Evolutionary conservation across 2,888 invertebrate species (phyloP), one percentile per base, ranked within the genome.

Genomic region (Opisthograptis luteolata): DNA sequence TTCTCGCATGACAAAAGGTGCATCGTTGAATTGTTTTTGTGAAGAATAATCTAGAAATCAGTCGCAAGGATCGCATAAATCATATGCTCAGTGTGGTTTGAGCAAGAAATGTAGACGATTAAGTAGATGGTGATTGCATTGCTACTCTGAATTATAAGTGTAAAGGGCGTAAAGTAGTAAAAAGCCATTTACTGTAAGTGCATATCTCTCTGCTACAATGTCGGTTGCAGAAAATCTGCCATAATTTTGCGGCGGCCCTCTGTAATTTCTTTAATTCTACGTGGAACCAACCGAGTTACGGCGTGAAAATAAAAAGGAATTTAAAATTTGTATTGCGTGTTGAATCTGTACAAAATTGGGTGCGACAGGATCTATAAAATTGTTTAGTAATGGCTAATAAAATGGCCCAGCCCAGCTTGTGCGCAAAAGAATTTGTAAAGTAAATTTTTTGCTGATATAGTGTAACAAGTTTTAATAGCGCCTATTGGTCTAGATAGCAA

Each of bases 211-310:
- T 15, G 20, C 20, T 27, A 49, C 54, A 57, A 42, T 60, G 60
- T 60, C 46, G 48, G 55, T 57, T 60, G 56, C 40, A 47, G 60
- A 61, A 54, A 64, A 57, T 61, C 59, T 62, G 55, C 71, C 64
- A 73, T 74, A 70, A 67, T 63, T 69, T 64, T 53, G 48, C 60
- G 43, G 35, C 60, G 51, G 39, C 41, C 20, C 44, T 51, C 61
- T 61, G 55, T 62, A 69, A 66, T 66, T 66, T 61, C 62, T 67
- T 68, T 69, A 64, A n/a, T 66, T 66, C 60, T 25, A 49, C 60
- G 48, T 55, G 50, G 65, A 64, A 70, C 60, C 64, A 17, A 57
- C 55, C 65, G 61, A 55, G 64, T 60, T 68, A 66, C 64, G 55
- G 62, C 66, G 61, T 58, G 62, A 41, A 59, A 66, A 62, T 66